Base-by-base conservation (phyloP, 2,113 vertebrate genomes). In the Carassius gibelio region DNA sequence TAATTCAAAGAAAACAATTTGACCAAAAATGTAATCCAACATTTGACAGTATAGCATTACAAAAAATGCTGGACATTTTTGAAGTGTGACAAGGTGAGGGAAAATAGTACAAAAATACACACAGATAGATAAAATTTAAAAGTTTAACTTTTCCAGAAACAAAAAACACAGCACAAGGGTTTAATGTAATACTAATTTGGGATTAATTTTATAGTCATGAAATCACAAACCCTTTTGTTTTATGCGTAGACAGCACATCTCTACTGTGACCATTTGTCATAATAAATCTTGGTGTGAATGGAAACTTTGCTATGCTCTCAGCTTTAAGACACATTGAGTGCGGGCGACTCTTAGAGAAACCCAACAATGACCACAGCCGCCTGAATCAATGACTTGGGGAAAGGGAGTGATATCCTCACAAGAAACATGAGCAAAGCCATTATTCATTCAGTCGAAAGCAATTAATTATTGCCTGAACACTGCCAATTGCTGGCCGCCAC, bases 391-490 rank as follows among this genome's bases (percentile, higher is more conserved):
- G 64, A 79, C 78, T 55, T 21, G 0, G 45, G 45, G 45, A 45
- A 45, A 45, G 82, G 78, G 86, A 84, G 82, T 74, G 77, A 78
- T 77, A 66, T 88, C 81, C 64, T 81, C 77, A 88, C 72, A 84
- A 36, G 61, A 15, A 83, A 57, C 85, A 82, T 82, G 83, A 85
- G 79, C 74, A 57, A 80, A 71, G 85, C 55, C 79, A 85, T 89
- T 89, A 89, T 78, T 89, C 88, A 89, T 87, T 87, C 88, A 85
- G 88, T 66, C 79, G 4, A 83, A 75, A 17, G 66, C 75, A 82
- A 89, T 89, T 89, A 87, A 88, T 88, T 87, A 89, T 87, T 83
- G 78, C 76, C 79, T 85, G 52, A 74, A 57, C 81, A 71, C 81
- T 64, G 83, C 83, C 85, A 74, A 85, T 50, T 68, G 74, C 72